Base-by-base conservation (phyloP, 2,113 vertebrate species). In the Columba livia region DNA sequence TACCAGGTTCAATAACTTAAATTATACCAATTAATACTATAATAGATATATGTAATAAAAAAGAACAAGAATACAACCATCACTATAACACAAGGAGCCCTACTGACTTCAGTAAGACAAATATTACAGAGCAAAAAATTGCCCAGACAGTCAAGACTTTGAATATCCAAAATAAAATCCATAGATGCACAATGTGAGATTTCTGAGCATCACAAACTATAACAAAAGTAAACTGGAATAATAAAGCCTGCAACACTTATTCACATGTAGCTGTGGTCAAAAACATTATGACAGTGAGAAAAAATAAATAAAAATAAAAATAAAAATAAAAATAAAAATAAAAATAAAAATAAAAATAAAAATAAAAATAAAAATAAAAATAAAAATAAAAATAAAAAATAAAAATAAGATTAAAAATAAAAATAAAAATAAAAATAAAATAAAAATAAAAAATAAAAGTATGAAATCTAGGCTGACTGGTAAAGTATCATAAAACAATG, bases 1-100 rank as follows among this genome's bases (percentile, higher is more conserved):
- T 48, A 67, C 25, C 44, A 92, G 31, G 85, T 91, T 97, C 87
- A 94, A 95, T 86, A 96, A 89, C 60, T 69, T 95, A 96, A 78
- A 96, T 94, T 94, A 95, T 85, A 79, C 80, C 75, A 54, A 96
- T 96, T 97, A 91, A 75, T 40, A 38, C 40, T 64, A 29, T 21
- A 72, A 85, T 50, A 79, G 15, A 75, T 26, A 65, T 23, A 67
- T 34, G 34, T 29, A 91, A 88, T 72, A n/a, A 88, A 66, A 92
- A 79, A 44, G 14, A 74, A 85, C 69, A 81, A 70, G 9, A 70
- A 79, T 34, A 34, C 9, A 82, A 47, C 16, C 15, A 74, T 48
- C 79, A 32, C 36, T n/a, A 62, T 56, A 62, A 79, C 24, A 75
- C 13, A 69, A 79, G 66, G 16, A 82, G 29, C 69, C 48, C 6